These are phyloP conservation scores for Athene cunicularia DNA, from an alignment of 2,113 vertebrate genomes.

Conservation along the genomic window DNA sequence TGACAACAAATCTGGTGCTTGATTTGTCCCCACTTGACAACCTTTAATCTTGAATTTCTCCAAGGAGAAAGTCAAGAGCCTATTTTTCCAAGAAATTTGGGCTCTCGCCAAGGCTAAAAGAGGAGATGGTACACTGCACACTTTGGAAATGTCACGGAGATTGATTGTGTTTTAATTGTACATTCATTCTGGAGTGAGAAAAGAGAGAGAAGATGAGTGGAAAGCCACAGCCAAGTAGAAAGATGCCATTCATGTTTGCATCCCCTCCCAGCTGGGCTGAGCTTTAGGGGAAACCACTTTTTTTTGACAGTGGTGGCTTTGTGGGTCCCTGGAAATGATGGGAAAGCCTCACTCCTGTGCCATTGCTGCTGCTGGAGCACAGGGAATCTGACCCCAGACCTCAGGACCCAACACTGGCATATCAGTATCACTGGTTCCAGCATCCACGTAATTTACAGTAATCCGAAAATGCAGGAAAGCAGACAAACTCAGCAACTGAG, in stretches of 20 bases:
- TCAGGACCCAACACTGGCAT: fast-evolving
- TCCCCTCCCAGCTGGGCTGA: not conserved
- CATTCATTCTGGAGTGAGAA: slow-evolving; percentile 2
- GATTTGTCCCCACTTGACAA: slow-evolving; percentile 35
- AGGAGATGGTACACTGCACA: not conserved
- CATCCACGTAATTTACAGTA: slow-evolving; percentile 24
- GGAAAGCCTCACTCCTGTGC: not conserved
- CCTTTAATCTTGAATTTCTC: slow-evolving; percentile 59
- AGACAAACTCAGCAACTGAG: slow-evolving; percentile 31
- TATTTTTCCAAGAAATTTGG: not conserved
- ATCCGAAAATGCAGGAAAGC: slow-evolving; percentile 23
- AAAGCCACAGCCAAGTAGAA: not conserved
- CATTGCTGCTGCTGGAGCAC: not conserved
- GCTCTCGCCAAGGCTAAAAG: not conserved
- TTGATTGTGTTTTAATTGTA: slow-evolving; percentile 30
- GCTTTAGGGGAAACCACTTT: not conserved
- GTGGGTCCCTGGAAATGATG: not conserved
- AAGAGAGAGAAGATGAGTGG: not conserved
- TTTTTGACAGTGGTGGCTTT: not conserved
- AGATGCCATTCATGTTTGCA: not conserved
- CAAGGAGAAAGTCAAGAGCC: not conserved
- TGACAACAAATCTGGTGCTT: slow-evolving; percentile 34
- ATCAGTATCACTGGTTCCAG: fast-evolving
- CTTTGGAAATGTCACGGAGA: slow-evolving; percentile 15
- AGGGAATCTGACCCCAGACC: fast-evolving